Conservation (phyloP, 2,113 vertebrate species). For the Periophthalmodon schlosseri region DNA sequence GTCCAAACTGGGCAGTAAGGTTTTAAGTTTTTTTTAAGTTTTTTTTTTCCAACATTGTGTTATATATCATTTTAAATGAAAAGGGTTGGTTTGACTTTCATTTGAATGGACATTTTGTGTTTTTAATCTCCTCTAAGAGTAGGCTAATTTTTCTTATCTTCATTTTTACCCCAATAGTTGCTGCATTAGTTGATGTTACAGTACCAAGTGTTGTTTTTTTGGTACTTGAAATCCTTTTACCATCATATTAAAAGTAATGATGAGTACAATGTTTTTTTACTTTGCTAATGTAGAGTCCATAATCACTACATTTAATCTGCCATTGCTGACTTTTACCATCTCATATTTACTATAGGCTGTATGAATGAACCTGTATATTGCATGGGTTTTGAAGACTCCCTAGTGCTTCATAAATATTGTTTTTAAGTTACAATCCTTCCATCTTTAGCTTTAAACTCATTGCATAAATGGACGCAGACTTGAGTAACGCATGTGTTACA, state of each 20-base stretch:
- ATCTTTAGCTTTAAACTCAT: conserved; percentile 37
- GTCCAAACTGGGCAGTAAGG: no score
- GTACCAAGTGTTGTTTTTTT: no score
- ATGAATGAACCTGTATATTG: neutral
- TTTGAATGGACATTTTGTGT: no score
- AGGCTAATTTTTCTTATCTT: no score
- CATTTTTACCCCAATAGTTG: no score
- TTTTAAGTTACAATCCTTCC: conserved; percentile 1
- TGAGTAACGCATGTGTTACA: conserved; percentile 28
- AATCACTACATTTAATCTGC: neutral
- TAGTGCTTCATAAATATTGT: neutral
- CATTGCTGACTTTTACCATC: neutral
- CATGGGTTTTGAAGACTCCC: neutral
- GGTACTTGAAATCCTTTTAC: no score
- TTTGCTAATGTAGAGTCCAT: neutral
- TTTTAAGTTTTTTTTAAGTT: no score
- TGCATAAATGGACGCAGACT: conserved; percentile 39
- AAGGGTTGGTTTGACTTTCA: no score
- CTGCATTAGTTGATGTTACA: no score
- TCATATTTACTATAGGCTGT: neutral
- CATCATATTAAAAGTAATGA: neutral
- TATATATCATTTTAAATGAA: no score
- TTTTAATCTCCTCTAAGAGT: no score
- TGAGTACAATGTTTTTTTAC: neutral
- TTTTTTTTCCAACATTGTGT: no score